Conservation (phyloP, 2,888 invertebrate species). For the Notocelia uddmanniana region DNA sequence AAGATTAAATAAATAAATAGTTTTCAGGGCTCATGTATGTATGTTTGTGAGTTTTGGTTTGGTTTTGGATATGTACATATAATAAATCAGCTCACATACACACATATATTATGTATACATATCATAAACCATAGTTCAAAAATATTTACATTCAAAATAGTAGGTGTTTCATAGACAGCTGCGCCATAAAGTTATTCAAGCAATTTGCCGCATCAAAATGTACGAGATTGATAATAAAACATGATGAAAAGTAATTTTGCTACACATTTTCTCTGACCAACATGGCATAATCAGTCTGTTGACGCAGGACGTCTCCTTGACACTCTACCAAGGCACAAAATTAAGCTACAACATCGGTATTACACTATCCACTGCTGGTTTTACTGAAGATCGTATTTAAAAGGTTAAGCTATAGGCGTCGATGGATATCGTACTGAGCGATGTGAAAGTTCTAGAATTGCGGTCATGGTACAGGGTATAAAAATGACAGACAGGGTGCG, state of each 20-base stretch:
- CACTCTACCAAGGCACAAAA: conserved; percentile 14
- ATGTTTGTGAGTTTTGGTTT: no score
- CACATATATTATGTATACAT: no score
- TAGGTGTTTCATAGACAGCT: background rate
- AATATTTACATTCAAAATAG: no score
- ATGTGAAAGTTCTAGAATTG: background rate
- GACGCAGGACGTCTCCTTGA: conserved; percentile 58
- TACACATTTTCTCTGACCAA: conserved; percentile 52
- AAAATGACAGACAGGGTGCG: conserved; percentile 71
- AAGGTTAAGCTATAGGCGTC: conserved; percentile 32
- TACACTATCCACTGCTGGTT: conserved; percentile 45
- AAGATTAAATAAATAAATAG: no score
- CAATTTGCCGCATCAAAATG: conserved; percentile 39
- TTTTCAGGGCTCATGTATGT: no score
- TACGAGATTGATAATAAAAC: conserved; percentile 58
- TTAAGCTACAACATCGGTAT: background rate
- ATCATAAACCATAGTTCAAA: no score
- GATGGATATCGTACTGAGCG: conserved; percentile 48
- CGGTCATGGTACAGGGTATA: conserved; percentile 47
- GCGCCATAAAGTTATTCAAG: conserved; percentile 30
- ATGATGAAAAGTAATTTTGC: conserved; percentile 57
- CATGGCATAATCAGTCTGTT: conserved; percentile 57
- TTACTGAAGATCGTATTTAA: background rate
- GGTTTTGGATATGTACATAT: no score
- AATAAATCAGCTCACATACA: no score